A percentile compares a stretch with the other conserved stretches of the same genome.
Conservation (phyloP, 2,113 vertebrate species). For the Rattus norvegicus region DNA sequence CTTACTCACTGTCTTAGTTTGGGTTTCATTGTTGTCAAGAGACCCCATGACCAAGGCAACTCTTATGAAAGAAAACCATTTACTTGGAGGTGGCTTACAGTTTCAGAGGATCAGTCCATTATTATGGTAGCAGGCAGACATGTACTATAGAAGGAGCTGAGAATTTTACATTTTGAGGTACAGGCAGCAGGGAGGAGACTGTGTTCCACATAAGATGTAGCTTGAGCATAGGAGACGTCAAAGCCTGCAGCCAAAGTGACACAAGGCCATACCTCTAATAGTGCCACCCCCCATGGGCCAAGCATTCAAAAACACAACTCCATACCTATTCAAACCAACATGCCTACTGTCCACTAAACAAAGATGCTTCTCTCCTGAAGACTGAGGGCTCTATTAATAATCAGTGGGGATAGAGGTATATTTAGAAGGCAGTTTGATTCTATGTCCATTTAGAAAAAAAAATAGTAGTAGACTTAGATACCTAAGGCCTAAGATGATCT, state of each 20-base stretch:
- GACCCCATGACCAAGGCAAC: not conserved
- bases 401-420: not conserved
- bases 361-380: not conserved
- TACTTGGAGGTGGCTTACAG: not conserved
- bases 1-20: not conserved
- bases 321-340: not conserved
- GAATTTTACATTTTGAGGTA: not conserved
- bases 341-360: not conserved
- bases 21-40: not conserved
- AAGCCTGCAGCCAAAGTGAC: not conserved
- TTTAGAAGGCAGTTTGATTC: not conserved
- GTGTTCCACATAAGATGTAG: not conserved
- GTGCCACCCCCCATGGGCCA: not conserved
- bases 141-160: not conserved
- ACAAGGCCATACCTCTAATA: not conserved
- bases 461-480: not conserved
- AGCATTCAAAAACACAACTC: not conserved
- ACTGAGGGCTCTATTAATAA: not conserved
- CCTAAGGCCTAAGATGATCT: not conserved
- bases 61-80: not conserved
- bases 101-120: not conserved
- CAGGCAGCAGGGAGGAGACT: not conserved
- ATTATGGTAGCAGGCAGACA: not conserved
- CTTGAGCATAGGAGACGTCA: not conserved
- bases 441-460: not conserved